A percentile compares a stretch with the other conserved stretches of the same genome.
These are phyloP conservation scores for Cephus pygmeus DNA, from an alignment of 2,888 invertebrate genomes.

Conservation along the genomic window DNA sequence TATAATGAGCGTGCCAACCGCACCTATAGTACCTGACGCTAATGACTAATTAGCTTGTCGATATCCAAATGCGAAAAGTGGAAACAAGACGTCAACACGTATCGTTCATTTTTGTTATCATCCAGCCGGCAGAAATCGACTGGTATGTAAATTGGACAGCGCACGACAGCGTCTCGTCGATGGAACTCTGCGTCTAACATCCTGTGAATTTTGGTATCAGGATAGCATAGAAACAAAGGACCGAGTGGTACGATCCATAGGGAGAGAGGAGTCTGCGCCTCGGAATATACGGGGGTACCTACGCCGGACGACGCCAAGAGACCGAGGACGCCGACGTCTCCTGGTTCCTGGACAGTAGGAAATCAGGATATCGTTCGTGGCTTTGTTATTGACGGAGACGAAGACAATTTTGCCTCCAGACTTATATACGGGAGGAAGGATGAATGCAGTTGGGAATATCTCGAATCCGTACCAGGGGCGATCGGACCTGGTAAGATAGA, in stretches of 20 bases:
- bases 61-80: neutral
- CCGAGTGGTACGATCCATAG: neutral
- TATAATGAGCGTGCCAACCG: neutral
- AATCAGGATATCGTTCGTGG: conserved; percentile 20
- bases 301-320: neutral
- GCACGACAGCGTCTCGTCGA: neutral
- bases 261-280: conserved; percentile 7
- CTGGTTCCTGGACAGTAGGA: conserved; percentile 14
- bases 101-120: neutral
- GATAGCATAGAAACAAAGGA: conserved; percentile 26
- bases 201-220: conserved; percentile 53
- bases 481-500: conserved; percentile 45
- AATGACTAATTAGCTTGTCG: neutral
- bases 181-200: conserved; percentile 45
- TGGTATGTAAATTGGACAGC: neutral
- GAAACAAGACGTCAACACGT: neutral
- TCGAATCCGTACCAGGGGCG: conserved; percentile 11
- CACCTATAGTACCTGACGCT: neutral
- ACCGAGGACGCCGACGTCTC: neutral
- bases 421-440: conserved; percentile 21
- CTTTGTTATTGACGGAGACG: neutral
- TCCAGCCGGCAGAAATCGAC: neutral
- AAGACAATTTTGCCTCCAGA: neutral
- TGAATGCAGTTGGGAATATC: conserved; percentile 19
- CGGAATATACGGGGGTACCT: neutral